Evolutionary conservation across 2,888 invertebrate genomes (phyloP).

Genomic region (Glyphotaelius pellucidus): DNA sequence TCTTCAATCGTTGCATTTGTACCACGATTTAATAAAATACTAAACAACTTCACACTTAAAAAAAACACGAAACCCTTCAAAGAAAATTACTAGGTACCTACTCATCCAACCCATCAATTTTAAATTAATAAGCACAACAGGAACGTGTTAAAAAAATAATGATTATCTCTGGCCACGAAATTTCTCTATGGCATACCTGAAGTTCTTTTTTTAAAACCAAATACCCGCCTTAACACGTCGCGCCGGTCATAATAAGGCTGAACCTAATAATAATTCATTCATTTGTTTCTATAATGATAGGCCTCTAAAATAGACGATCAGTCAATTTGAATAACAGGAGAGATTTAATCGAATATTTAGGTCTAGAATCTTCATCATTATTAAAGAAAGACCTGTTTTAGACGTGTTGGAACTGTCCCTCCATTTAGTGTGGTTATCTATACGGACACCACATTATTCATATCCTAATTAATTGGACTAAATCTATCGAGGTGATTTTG

Average conservation of each 20-base stretch:
- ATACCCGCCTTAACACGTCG: constrained; percentile 34
- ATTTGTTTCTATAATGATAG: constrained; percentile 40
- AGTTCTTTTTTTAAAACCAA: constrained; percentile 30
- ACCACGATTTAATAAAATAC: no score
- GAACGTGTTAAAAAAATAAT: background rate
- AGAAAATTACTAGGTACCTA: constrained; percentile 16
- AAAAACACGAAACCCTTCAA: background rate
- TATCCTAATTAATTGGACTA: constrained; percentile 32
- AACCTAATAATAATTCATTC: constrained; percentile 26
- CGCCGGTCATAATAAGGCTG: background rate
- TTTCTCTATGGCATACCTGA: constrained; percentile 18
- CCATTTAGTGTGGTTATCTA: constrained; percentile 19
- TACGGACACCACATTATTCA: constrained; percentile 22
- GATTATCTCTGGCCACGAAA: constrained; percentile 6
- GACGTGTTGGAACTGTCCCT: background rate
- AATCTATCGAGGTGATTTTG: constrained; percentile 12
- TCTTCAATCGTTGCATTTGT: background rate
- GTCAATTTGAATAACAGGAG: constrained; percentile 38
- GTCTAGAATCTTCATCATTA: constrained; percentile 3
- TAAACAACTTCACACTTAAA: background rate
- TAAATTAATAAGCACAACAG: constrained; percentile 24
- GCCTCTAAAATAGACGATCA: constrained; percentile 23
- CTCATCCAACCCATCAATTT: constrained; percentile 33
- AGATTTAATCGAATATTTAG: constrained; percentile 41
- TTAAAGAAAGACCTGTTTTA: constrained; percentile 14